A percentile compares a stretch with the other conserved stretches of the same genome.
These are phyloP conservation scores for Thinocorus orbignyianus DNA, from an alignment of 2,113 vertebrate species.

Conservation along the genomic window DNA sequence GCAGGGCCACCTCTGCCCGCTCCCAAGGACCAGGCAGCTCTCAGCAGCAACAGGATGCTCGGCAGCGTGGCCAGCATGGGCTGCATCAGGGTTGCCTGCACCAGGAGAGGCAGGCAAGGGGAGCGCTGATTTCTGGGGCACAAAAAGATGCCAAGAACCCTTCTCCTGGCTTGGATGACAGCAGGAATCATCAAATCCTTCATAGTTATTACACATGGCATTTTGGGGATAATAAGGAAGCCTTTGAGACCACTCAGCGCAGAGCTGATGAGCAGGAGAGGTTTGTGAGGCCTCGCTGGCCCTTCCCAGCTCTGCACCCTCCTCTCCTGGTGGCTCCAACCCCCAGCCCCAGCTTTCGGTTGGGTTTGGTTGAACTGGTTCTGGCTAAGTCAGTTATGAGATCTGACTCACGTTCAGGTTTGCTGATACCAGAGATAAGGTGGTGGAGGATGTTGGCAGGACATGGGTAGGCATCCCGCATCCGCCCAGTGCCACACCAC, in stretches of 20 bases:
- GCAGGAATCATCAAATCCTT: neutral
- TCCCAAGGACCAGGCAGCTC: accelerated
- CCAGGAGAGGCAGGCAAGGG: accelerated
- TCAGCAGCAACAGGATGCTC: neutral
- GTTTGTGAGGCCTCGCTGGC: neutral
- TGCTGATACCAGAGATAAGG: neutral
- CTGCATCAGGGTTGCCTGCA: neutral
- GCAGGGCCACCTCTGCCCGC: neutral
- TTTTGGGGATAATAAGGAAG: neutral
- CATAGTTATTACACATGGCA: accelerated
- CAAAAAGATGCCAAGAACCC: neutral
- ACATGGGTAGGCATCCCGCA: neutral
- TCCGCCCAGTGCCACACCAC: neutral
- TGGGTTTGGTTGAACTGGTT: constrained; percentile 21
- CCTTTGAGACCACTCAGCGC: neutral
- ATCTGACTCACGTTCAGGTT: neutral
- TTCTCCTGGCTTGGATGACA: neutral
- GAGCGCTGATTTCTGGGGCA: neutral
- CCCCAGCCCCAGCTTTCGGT: accelerated
- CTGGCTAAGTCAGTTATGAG: neutral
- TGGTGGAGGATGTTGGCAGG: neutral
- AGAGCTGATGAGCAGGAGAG: neutral
- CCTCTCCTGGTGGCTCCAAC: neutral
- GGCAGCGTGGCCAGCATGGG: accelerated
- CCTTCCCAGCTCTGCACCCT: neutral